Evolutionary conservation across 2,113 vertebrate genomes (phyloP).

Genomic region (Prochilodus magdalenae): DNA sequence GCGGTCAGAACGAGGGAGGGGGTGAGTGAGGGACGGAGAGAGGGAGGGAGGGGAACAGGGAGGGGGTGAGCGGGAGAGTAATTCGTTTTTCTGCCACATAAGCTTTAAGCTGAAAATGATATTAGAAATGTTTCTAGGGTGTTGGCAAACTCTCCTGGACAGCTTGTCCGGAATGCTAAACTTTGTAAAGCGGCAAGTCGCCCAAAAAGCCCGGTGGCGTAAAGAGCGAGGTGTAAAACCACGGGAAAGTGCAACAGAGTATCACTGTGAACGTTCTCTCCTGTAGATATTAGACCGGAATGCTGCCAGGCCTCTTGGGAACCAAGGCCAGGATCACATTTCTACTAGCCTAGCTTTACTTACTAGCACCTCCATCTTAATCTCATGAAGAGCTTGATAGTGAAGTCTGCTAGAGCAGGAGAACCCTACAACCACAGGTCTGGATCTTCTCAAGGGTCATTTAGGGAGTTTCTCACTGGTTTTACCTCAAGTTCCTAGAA

Average conservation of each 20-base stretch:
- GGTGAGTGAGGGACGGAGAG: not conserved
- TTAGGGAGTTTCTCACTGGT: no score
- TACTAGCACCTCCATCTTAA: no score
- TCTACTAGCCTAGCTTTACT: no score
- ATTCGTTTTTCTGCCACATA: slow-evolving; percentile 22
- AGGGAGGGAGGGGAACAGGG: not conserved
- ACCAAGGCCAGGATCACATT: not conserved
- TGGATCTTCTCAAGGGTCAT: no score
- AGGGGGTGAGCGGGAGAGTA: not conserved
- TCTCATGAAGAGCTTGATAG: no score
- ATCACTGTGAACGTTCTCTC: not conserved
- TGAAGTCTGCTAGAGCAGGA: no score
- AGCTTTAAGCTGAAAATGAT: slow-evolving; percentile 17
- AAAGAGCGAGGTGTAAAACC: not conserved
- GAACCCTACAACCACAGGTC: no score
- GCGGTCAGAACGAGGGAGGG: not conserved
- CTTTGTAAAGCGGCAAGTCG: not conserved
- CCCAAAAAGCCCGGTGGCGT: not conserved
- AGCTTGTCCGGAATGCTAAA: slow-evolving; percentile 1
- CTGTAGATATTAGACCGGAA: not conserved
- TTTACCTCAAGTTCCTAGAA: no score
- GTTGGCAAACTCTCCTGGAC: slow-evolving; percentile 8
- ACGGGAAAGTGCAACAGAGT: not conserved
- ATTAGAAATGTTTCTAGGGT: slow-evolving; percentile 10
- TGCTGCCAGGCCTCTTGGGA: not conserved